Conservation (phyloP, 2,113 vertebrate genomes). For the Oreochromis tanganicae region DNA sequence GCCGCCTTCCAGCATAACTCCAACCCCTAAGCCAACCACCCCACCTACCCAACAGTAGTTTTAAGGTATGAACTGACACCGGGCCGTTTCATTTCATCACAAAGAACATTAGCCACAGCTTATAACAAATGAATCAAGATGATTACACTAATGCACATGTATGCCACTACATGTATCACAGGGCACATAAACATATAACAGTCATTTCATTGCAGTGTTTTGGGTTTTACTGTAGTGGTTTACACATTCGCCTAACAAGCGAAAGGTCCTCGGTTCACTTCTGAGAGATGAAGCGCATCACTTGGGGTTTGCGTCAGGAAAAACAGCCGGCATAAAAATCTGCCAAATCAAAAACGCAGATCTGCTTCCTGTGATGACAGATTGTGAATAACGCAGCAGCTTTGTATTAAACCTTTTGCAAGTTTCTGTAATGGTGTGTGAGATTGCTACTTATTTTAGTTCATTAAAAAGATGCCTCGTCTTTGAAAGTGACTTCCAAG, state of each 20-base stretch:
- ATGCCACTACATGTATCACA: background rate
- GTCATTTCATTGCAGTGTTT: background rate
- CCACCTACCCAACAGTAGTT: background rate
- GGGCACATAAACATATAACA: background rate
- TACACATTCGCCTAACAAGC: background rate
- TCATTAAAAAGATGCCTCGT: background rate
- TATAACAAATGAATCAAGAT: background rate
- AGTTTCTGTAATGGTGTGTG: background rate
- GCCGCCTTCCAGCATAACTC: background rate
- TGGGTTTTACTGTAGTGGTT: background rate
- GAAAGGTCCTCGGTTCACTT: background rate
- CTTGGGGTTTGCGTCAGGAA: accelerated
- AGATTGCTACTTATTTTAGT: background rate
- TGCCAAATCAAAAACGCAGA: background rate
- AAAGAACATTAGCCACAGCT: background rate
- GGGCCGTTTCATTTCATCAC: background rate
- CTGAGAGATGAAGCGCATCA: background rate
- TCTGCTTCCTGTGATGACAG: background rate
- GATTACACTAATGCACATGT: background rate
- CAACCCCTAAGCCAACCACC: background rate
- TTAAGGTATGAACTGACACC: background rate
- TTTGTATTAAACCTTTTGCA: background rate
- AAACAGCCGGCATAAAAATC: background rate
- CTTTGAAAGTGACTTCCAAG: background rate
- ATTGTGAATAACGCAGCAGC: background rate